phyloP scores from a whole-genome alignment of 2,797 vertebrate genomes.

The Rhinichthys osculus region DNA sequence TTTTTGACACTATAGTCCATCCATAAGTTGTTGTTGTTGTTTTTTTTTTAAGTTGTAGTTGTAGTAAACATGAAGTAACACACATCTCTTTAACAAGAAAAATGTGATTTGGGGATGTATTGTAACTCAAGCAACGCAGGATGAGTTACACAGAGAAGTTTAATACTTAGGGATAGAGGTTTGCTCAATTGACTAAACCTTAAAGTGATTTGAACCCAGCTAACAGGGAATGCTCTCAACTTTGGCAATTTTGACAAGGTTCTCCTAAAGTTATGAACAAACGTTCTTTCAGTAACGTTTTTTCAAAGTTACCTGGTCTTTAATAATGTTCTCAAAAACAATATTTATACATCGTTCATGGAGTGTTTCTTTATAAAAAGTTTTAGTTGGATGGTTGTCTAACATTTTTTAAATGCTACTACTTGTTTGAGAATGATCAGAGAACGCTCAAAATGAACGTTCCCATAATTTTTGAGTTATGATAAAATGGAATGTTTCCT shows the following conservation, averaged over 20 bases:
- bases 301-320: too few relatives aligned
- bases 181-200: neutral
- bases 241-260: neutral
- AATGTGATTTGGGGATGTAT: neutral
- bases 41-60: neutral
- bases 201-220: neutral
- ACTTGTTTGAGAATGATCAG: too few relatives aligned
- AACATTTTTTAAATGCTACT: too few relatives aligned
- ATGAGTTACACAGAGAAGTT: neutral
- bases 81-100: neutral
- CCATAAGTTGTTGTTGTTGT: neutral
- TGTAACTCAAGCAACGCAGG: neutral
- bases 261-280: neutral
- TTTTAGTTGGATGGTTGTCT: neutral
- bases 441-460: too few relatives aligned
- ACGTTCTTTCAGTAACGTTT: neutral
- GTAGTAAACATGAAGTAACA: neutral
- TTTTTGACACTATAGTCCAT: neutral
- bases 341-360: neutral
- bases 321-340: neutral
- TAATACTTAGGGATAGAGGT: neutral
- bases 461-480: too few relatives aligned
- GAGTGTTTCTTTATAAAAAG: neutral
- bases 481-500: too few relatives aligned
- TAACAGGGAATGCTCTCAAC: neutral